Evolutionary conservation across 2,888 invertebrate species (phyloP).

Genomic region (Phrixothrix hirtus): DNA sequence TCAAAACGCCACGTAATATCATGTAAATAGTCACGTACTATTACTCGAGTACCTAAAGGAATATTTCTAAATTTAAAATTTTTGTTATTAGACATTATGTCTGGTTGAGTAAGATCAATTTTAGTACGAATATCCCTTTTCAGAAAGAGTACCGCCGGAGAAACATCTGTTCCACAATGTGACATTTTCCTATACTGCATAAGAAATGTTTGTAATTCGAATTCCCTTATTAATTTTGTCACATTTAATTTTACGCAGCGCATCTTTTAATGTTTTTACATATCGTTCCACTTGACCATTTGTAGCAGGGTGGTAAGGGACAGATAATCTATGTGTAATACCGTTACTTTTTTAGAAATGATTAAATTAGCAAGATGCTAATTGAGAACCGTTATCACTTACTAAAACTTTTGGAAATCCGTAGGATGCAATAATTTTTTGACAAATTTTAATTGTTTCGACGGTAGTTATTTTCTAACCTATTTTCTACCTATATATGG

Average conservation of each 20-base stretch:
- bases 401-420: conserved; percentile 29
- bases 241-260: conserved; percentile 6
- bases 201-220: conserved; percentile 15
- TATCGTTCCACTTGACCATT: conserved; percentile 29
- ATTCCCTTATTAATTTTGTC: neutral
- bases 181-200: conserved; percentile 26
- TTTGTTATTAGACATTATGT: no score
- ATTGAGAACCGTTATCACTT: conserved; percentile 34
- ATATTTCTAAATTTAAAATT: no score
- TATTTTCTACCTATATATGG: conserved; percentile 39
- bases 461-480: conserved; percentile 23
- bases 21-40: no score
- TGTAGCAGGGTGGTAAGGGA: conserved; percentile 31
- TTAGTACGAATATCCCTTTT: no score
- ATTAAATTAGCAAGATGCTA: conserved; percentile 26
- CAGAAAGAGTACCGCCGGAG: no score
- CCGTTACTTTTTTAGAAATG: conserved; percentile 18
- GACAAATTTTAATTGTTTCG: conserved; percentile 24
- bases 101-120: no score
- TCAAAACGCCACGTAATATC: no score
- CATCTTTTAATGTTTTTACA: conserved; percentile 28
- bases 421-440: conserved; percentile 26
- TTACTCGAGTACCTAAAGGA: no score
- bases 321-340: conserved; percentile 28
- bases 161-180: conserved; percentile 8